Conservation (phyloP, 2,113 vertebrate species). For the Rostratula benghalensis region DNA sequence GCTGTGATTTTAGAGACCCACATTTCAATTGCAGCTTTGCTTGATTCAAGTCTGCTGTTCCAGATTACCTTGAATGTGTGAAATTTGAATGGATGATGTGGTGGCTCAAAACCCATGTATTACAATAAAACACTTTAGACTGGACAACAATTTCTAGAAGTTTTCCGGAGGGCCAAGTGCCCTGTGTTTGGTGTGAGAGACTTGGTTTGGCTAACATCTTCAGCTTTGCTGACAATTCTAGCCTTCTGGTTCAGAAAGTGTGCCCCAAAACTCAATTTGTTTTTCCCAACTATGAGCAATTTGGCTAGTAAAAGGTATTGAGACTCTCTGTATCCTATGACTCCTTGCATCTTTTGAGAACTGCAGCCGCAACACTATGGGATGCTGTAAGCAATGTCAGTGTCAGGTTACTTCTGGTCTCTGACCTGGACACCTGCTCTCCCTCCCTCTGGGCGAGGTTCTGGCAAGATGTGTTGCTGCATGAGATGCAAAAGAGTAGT, state of each 20-base stretch:
- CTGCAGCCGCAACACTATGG: not conserved
- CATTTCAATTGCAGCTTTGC: not conserved
- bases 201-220: not conserved
- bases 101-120: not conserved
- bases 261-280: fast-evolving
- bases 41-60: not conserved
- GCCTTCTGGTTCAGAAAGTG: not conserved
- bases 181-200: not conserved
- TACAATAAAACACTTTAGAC: not conserved
- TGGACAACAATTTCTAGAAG: not conserved
- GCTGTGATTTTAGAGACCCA: not conserved
- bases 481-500: not conserved
- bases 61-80: not conserved
- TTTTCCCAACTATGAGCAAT: not conserved
- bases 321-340: not conserved
- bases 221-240: not conserved
- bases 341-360: not conserved
- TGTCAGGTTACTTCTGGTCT: not conserved
- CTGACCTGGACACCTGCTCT: not conserved
- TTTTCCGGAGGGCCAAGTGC: not conserved
- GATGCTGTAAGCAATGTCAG: not conserved
- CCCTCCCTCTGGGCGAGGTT: not conserved
- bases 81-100: not conserved
- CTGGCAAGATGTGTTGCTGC: not conserved
- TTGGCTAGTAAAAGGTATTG: not conserved